Percentiles rank a stretch among this genome's conserved stretches.
phyloP scores from a whole-genome alignment of 2,888 invertebrate genomes.

The Dolichopus griseipennis region DNA sequence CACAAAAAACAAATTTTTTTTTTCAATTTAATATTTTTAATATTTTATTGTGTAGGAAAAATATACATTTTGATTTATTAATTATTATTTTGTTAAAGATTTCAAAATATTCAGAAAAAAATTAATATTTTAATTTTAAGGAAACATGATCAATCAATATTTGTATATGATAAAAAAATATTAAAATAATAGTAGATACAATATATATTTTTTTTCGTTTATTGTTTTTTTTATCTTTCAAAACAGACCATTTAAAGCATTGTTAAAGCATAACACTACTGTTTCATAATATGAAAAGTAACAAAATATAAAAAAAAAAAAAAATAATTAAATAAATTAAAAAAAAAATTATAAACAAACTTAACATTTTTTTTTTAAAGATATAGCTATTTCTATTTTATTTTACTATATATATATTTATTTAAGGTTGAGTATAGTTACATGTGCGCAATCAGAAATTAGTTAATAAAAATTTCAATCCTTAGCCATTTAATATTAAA shows the following conservation, averaged over 20 bases:
- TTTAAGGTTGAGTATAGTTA: neutral
- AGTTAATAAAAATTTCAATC: neutral
- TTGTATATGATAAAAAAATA: too few species aligned
- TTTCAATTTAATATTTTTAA: too few species aligned
- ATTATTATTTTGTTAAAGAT: too few species aligned
- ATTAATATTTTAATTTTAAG: too few species aligned
- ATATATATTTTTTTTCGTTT: too few species aligned
- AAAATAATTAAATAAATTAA: neutral
- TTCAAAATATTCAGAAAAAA: too few species aligned
- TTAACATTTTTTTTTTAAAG: neutral
- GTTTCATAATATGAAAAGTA: neutral
- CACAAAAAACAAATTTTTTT: too few species aligned
- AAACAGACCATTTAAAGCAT: neutral
- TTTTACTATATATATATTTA: neutral
- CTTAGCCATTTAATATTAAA: neutral
- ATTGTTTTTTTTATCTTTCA: neutral
- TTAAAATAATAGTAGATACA: too few species aligned
- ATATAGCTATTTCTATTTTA: neutral
- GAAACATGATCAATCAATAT: too few species aligned
- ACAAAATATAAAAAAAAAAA: neutral
- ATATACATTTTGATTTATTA: too few species aligned
- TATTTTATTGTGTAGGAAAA: too few species aligned
- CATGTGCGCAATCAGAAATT: slow-evolving; percentile 5
- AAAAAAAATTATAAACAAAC: neutral
- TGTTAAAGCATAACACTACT: slow-evolving; percentile 4